These are phyloP conservation scores for Diachasma alloeum DNA, from an alignment of 1,140 invertebrate genomes.

Conservation along the genomic window DNA sequence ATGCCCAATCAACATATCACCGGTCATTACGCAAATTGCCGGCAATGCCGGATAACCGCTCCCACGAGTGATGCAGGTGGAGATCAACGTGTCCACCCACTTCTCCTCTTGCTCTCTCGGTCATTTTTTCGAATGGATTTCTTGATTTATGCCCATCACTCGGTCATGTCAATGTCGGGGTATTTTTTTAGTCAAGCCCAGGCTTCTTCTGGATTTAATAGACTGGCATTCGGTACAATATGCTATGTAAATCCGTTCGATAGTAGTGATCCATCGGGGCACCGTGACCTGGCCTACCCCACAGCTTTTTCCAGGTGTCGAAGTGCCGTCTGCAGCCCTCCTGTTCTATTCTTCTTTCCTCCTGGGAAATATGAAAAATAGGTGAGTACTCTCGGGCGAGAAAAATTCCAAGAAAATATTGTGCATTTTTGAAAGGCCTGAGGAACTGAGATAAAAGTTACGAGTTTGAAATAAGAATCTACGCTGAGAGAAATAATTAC, in stretches of 20 bases:
- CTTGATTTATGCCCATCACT: not conserved
- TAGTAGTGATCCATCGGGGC: constrained; percentile 65
- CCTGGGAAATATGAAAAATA: constrained; percentile 43
- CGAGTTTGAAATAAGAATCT: too few species aligned
- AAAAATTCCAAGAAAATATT: not conserved
- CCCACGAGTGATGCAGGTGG: not conserved
- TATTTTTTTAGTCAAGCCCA: not conserved
- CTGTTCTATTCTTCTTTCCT: constrained; percentile 64
- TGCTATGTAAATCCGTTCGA: constrained; percentile 57
- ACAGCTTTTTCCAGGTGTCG: constrained; percentile 72
- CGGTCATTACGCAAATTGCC: constrained; percentile 30
- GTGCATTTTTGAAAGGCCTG: too few species aligned
- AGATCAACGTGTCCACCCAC: constrained; percentile 1
- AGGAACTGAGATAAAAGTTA: too few species aligned
- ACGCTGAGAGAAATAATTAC: too few species aligned
- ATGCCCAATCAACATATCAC: constrained; percentile 23
- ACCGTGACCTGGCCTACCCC: constrained; percentile 75
- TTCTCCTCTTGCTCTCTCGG: not conserved
- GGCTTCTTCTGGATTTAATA: constrained; percentile 35
- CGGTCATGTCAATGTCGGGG: not conserved
- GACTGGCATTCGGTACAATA: constrained; percentile 53
- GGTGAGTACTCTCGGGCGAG: not conserved
- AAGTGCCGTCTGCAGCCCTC: constrained; percentile 70
- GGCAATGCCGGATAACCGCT: not conserved
- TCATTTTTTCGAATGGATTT: not conserved